phyloP scores from a whole-genome alignment of 2,797 vertebrate species.

The Helicolenus hilgendorfi region DNA sequence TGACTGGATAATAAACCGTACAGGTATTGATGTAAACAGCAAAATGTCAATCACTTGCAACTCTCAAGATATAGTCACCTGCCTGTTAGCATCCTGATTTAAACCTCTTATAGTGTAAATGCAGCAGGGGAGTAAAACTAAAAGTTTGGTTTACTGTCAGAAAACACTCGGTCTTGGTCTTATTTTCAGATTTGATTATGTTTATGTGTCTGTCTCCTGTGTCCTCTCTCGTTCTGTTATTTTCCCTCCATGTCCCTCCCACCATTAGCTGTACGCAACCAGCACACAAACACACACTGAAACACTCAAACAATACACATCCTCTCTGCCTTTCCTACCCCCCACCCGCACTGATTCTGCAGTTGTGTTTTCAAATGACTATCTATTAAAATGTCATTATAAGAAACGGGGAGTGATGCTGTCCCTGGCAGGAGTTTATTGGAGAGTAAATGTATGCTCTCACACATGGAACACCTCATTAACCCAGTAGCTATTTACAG shows the following conservation, averaged over 20 bases:
- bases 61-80: too few relatives aligned
- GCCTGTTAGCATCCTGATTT: too few relatives aligned
- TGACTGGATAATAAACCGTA: too few relatives aligned
- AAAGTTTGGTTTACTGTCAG: too few relatives aligned
- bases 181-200: too few relatives aligned
- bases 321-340: neutral
- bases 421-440: constrained; percentile 71
- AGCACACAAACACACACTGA: neutral
- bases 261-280: neutral
- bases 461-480: constrained; percentile 76
- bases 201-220: neutral
- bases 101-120: too few relatives aligned
- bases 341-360: constrained; percentile 3
- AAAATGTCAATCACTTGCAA: too few relatives aligned
- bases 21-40: too few relatives aligned
- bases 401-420: constrained; percentile 68
- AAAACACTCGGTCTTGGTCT: rapidly evolving
- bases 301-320: neutral
- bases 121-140: too few relatives aligned
- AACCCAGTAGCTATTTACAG: constrained; percentile 72
- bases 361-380: constrained; percentile 61
- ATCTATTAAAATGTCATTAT: constrained; percentile 81
- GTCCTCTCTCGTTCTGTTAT: neutral
- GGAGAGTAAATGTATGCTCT: constrained; percentile 72
- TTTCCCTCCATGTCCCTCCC: neutral